Conservation (phyloP, 2,888 invertebrate genomes). For the Agriopis marginaria region DNA sequence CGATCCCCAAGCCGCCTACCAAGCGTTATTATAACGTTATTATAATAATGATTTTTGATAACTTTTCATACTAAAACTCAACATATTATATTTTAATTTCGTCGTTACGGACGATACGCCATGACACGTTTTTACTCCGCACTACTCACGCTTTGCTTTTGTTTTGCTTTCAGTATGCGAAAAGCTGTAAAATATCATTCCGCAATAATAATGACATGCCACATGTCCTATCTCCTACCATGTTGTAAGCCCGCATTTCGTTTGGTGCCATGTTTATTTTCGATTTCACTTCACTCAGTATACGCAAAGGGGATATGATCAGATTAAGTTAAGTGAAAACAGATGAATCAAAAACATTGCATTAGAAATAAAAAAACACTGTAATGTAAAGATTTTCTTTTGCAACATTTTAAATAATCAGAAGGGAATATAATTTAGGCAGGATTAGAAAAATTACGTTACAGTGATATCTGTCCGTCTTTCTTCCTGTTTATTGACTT, state of each 20-base stretch:
- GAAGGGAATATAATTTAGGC: not conserved
- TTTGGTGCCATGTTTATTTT: conserved; percentile 63
- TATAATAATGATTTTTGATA: no score
- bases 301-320: conserved; percentile 57
- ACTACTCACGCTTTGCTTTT: not conserved
- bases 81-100: not conserved
- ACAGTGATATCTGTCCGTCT: no score
- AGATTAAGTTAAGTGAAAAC: conserved; percentile 57
- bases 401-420: not conserved
- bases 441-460: not conserved
- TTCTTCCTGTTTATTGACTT: no score
- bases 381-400: conserved; percentile 10
- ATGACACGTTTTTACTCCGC: not conserved
- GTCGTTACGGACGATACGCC: no score
- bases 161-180: not conserved
- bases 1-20: no score
- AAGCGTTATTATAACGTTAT: no score
- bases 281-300: conserved; percentile 71
- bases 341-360: conserved; percentile 55
- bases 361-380: conserved; percentile 31
- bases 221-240: conserved; percentile 34
- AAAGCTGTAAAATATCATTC: not conserved
- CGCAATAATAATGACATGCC: conserved; percentile 38
- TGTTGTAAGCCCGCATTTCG: conserved; percentile 65
- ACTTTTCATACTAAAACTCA: no score